Percentiles rank a stretch among this genome's conserved stretches.
Evolutionary conservation across 1,140 invertebrate genomes (phyloP).

Genomic region (Probaryconus sp.): DNA sequence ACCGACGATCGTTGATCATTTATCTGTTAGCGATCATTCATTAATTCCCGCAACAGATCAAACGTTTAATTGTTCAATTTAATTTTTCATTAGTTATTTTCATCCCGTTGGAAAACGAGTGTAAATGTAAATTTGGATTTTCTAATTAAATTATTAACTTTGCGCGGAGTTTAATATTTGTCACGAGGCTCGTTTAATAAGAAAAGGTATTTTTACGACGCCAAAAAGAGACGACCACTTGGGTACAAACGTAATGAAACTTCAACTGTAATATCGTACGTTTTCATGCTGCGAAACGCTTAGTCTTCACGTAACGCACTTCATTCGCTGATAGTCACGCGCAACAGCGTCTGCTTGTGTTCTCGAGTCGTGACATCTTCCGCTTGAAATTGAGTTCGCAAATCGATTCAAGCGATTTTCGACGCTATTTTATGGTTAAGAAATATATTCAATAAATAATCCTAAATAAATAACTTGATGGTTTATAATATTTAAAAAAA

Average conservation of each 20-base stretch:
- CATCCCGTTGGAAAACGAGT: neutral
- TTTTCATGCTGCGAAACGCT: constrained; percentile 69
- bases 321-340: constrained; percentile 72
- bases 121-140: neutral
- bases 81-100: no score
- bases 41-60: no score
- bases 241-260: constrained; percentile 46
- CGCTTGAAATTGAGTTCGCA: constrained; percentile 46
- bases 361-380: constrained; percentile 56
- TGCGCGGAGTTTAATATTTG: constrained; percentile 8
- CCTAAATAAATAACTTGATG: no score
- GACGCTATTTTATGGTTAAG: constrained; percentile 54
- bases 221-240: constrained; percentile 44
- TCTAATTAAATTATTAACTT: constrained; percentile 11
- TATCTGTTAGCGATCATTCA: no score
- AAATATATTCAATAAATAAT: no score
- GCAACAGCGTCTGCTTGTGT: constrained; percentile 53
- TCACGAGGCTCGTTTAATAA: constrained; percentile 36
- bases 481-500: no score
- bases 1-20: no score
- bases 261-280: constrained; percentile 37
- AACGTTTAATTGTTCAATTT: no score
- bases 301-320: constrained; percentile 69
- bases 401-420: constrained; percentile 58
- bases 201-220: constrained; percentile 51